Conservation (phyloP, 2,113 vertebrate species). For the Reinhardtius hippoglossoides region DNA sequence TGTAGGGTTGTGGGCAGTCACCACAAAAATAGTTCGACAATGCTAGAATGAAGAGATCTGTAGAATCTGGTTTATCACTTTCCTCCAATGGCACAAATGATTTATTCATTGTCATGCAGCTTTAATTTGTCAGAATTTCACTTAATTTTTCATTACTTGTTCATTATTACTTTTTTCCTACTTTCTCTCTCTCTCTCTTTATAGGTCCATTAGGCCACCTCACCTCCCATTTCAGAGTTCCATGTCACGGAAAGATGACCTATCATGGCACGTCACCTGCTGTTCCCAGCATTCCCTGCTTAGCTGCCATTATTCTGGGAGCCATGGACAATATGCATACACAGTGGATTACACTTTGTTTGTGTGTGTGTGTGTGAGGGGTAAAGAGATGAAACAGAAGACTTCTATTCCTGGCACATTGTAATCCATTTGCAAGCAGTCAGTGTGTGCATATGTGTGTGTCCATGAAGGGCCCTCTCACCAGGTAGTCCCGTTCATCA, state of each 20-base stretch:
- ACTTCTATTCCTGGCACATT: conserved; percentile 48
- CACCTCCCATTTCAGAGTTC: too few species aligned
- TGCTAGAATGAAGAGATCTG: too few species aligned
- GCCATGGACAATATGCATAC: conserved; percentile 43
- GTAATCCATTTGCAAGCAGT: conserved; percentile 61
- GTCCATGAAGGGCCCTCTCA: conserved; percentile 41
- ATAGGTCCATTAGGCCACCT: neutral
- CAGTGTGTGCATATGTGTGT: conserved; percentile 15
- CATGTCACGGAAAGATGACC: conserved; percentile 49
- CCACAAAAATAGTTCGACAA: too few species aligned
- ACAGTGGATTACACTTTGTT: conserved; percentile 37
- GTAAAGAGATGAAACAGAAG: conserved; percentile 47
- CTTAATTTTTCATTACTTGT: too few species aligned
- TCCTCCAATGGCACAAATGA: neutral
- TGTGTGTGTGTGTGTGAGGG: neutral
- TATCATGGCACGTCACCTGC: conserved; percentile 61
- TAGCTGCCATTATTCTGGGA: conserved; percentile 39
- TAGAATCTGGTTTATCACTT: too few species aligned
- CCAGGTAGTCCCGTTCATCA: conserved; percentile 63
- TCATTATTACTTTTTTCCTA: too few species aligned
- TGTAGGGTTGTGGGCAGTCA: too few species aligned
- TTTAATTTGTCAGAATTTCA: too few species aligned
- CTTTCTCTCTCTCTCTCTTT: neutral
- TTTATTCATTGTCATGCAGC: too few species aligned
- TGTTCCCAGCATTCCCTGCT: conserved; percentile 49